A percentile compares a stretch with the other conserved stretches of the same genome.
These are phyloP conservation scores for Yponomeuta plumbellus DNA, from an alignment of 2,888 invertebrate genomes.

Conservation along the genomic window DNA sequence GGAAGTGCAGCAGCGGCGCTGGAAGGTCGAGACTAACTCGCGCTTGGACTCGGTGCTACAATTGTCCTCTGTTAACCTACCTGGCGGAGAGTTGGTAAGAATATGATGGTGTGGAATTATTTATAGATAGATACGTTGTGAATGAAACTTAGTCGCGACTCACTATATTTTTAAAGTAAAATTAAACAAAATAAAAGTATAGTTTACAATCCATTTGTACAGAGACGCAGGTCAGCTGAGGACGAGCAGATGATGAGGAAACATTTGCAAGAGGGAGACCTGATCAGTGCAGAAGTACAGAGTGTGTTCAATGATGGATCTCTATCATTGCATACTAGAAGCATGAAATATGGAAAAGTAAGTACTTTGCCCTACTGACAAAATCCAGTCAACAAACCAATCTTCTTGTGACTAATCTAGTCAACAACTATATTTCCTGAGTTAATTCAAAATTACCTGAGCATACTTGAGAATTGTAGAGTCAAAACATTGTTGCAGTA, in stretches of 20 bases:
- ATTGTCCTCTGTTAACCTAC: slow-evolving; percentile 95
- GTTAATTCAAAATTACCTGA: too few relatives aligned
- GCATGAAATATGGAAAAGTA: slow-evolving; percentile 97
- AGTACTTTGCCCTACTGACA: background rate
- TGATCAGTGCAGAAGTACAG: slow-evolving; percentile 98
- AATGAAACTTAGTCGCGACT: too few relatives aligned
- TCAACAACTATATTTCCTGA: too few relatives aligned
- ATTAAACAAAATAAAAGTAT: too few relatives aligned
- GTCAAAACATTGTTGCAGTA: too few relatives aligned
- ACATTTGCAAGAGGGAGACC: slow-evolving; percentile 94
- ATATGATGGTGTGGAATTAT: background rate
- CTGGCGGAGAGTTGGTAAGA: slow-evolving; percentile 94
- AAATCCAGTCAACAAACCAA: background rate
- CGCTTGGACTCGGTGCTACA: slow-evolving; percentile 90
- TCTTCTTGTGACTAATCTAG: background rate
- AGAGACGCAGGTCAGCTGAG: slow-evolving; percentile 93
- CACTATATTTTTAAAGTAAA: too few relatives aligned
- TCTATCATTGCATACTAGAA: slow-evolving; percentile 95
- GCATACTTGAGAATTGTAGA: too few relatives aligned
- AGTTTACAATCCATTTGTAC: slow-evolving; percentile 22
- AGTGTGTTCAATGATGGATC: slow-evolving; percentile 94
- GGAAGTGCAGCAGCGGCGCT: slow-evolving; percentile 94
- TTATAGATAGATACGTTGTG: background rate
- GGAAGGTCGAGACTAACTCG: slow-evolving; percentile 97
- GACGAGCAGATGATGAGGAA: slow-evolving; percentile 99